phyloP scores from a whole-genome alignment of 2,797 vertebrate genomes.

The Sitta carolinensis region DNA sequence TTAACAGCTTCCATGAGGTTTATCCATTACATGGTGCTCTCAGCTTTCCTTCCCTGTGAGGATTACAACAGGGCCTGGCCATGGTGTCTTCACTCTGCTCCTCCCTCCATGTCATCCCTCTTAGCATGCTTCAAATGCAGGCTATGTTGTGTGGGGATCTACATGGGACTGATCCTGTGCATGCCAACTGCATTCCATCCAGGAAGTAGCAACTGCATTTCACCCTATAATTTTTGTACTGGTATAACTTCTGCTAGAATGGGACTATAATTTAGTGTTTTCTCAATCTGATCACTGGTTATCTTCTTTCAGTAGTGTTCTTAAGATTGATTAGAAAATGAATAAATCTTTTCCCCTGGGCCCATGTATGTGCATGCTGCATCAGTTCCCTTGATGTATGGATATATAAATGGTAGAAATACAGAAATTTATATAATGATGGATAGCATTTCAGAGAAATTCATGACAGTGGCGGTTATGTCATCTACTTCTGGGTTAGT shows the following conservation, averaged over 20 bases:
- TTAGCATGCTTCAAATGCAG: neutral
- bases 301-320: neutral
- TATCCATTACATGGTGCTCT: neutral
- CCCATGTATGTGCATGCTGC: neutral
- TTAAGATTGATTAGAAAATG: neutral
- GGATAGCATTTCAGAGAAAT: neutral
- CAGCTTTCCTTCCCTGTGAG: neutral
- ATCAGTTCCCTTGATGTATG: neutral
- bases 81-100: neutral
- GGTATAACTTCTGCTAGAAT: neutral
- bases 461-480: neutral
- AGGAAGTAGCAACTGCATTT: neutral
- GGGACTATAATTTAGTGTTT: neutral
- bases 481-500: neutral
- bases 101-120: neutral
- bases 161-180: accelerated
- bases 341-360: neutral
- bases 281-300: neutral
- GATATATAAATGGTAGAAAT: neutral
- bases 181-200: neutral
- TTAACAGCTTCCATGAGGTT: neutral
- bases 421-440: neutral
- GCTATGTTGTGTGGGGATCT: neutral
- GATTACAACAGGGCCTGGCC: neutral
- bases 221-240: neutral